A percentile compares a stretch with the other conserved stretches of the same genome.
phyloP scores from a whole-genome alignment of 1,140 invertebrate genomes.

The Galendromus occidentalis region DNA sequence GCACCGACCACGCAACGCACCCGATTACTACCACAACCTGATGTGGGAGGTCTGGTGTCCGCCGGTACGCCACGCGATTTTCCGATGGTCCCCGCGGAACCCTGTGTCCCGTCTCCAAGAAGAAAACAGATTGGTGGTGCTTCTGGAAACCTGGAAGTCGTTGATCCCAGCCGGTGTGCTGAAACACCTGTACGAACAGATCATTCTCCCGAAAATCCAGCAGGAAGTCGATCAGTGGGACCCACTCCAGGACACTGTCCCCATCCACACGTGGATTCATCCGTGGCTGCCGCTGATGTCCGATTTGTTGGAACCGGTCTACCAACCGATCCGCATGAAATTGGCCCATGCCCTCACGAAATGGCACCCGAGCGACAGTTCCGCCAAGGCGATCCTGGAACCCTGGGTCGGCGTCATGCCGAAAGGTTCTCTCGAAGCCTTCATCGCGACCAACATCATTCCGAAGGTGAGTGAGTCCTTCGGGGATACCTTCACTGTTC shows the following conservation, averaged over 20 bases:
- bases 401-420: slow-evolving; percentile 77
- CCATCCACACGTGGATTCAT: slow-evolving; percentile 87
- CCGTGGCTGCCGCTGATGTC: slow-evolving; percentile 67
- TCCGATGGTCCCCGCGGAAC: slow-evolving; percentile 52
- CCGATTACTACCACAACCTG: slow-evolving; percentile 30
- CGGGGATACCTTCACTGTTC: too few species aligned
- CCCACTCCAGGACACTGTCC: slow-evolving; percentile 72
- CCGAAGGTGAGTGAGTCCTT: slow-evolving; percentile 40
- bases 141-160: slow-evolving; percentile 59
- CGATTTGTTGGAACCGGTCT: slow-evolving; percentile 52
- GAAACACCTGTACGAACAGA: slow-evolving; percentile 56
- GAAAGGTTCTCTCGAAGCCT: slow-evolving; percentile 55
- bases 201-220: slow-evolving; percentile 55
- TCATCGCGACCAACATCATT: slow-evolving; percentile 69
- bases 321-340: slow-evolving; percentile 79
- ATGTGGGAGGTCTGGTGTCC: slow-evolving; percentile 83
- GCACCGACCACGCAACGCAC: slow-evolving; percentile 12
- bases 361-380: slow-evolving; percentile 81
- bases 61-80: slow-evolving; percentile 43
- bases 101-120: slow-evolving; percentile 34
- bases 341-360: slow-evolving; percentile 59
- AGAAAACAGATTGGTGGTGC: slow-evolving; percentile 55
- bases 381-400: slow-evolving; percentile 68
- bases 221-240: slow-evolving; percentile 75
- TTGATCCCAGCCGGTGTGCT: slow-evolving; percentile 61